Evolutionary conservation across 2,888 invertebrate species (phyloP), one percentile per base, ranked within the genome.

Genomic region (Limnephilus lunatus): DNA sequence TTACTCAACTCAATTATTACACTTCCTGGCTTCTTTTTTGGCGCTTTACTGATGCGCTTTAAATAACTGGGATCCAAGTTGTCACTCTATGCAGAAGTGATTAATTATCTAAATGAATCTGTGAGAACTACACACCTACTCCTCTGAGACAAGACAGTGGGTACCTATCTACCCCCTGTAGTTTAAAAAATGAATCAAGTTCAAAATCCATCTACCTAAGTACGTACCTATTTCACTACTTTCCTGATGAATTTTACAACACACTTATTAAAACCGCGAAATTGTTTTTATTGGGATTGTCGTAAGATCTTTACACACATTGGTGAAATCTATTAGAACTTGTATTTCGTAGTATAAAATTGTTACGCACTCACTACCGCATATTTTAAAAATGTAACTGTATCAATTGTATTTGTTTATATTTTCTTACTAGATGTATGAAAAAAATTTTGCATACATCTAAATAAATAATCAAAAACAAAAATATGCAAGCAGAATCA

Each of bases 401-500:
- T n/a, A n/a, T n/a, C n/a, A n/a, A n/a, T n/a, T n/a, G n/a, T n/a
- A n/a, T n/a, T n/a, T n/a, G n/a, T n/a, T n/a, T n/a, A n/a, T n/a
- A n/a, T n/a, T n/a, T n/a, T n/a, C n/a, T n/a, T n/a, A n/a, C n/a
- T n/a, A n/a, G n/a, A n/a, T n/a, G n/a, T n/a, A n/a, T n/a, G n/a
- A n/a, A n/a, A n/a, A n/a, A n/a, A n/a, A n/a, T n/a, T n/a, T n/a
- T n/a, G n/a, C n/a, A n/a, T n/a, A n/a, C n/a, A n/a, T n/a, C n/a
- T n/a, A n/a, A n/a, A n/a, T n/a, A n/a, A n/a, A n/a, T n/a, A n/a
- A n/a, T n/a, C n/a, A n/a, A n/a, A n/a, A n/a, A n/a, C n/a, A n/a
- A n/a, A n/a, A n/a, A n/a, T n/a, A 90, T 53, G 48, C n/a, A 48
- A 19, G 5, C 35, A 30, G 90, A 90, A 82, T 90, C 90, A 90